Evolutionary conservation across 2,888 invertebrate species (phyloP), one percentile per base, ranked within the genome.

Genomic region (Dusona sp.): DNA sequence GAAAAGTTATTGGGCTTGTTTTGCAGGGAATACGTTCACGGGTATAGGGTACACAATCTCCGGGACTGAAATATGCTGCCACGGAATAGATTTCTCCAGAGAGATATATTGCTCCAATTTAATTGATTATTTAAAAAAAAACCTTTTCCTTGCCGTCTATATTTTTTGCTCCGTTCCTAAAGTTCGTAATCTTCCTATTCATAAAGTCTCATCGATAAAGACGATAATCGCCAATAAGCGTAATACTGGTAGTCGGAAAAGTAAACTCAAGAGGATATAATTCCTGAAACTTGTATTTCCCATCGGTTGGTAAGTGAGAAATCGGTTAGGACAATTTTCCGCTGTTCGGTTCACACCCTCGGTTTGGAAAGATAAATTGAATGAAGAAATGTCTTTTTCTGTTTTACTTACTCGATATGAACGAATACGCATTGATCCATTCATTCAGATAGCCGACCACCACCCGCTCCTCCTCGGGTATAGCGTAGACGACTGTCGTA

Each of bases 341-440:
- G 42, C 25, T 42, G 13, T 42, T 13, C 4, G 6, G 3, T 42
- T 22, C 4, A 7, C 25, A 2, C 42, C n/a, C 2, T 70, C 70
- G 16, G 29, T 36, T 51, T 36, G n/a, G 25, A 61, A 42, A 45
- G 25, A 29, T 65, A 45, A 51, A 61, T 70, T 9, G 13, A 54
- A 78, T 51, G 54, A 38, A 11, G 36, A 48, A 54, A 65, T 61
- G 48, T 33, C 77, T 38, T 29, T 82, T 72, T 75, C 75, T 61
- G 33, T 6, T 75, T 82, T 94, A 96, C 96, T 96, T 96, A 97
- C 97, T 96, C 95, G 96, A 95, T 90, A 97, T 95, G 93, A 96
- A 96, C 90, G 95, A 95, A 95, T 96, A 96, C 90, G 96, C 96
- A 94, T 96, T 95, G 92, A 96, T 96, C 96, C 97, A 97, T 92